Percentiles rank a stretch among this genome's conserved stretches.
Evolutionary conservation across 2,888 invertebrate species (phyloP).

Genomic region (Eilema depressum): DNA sequence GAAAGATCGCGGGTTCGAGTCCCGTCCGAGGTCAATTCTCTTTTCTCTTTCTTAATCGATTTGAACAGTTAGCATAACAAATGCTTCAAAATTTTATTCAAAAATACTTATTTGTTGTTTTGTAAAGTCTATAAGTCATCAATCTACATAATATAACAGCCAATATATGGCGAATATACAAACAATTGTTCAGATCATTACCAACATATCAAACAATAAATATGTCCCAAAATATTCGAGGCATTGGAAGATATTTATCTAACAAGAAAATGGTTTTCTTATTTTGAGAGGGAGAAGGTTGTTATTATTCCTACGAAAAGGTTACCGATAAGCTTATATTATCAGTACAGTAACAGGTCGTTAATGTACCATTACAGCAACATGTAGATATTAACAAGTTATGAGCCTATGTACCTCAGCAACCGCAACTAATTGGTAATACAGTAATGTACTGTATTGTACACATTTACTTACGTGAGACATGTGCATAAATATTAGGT

Average conservation of each 20-base stretch:
- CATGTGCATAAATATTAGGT: background rate
- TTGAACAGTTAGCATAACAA: too few relatives aligned
- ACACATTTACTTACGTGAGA: background rate
- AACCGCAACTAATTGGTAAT: slow-evolving; percentile 26
- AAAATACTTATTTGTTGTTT: background rate
- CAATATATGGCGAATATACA: background rate
- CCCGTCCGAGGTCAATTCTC: too few relatives aligned
- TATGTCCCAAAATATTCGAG: background rate
- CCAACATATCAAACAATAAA: background rate
- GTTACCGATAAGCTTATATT: slow-evolving; percentile 5
- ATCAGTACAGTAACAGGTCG: background rate
- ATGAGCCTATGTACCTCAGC: slow-evolving; percentile 10
- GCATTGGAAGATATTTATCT: background rate
- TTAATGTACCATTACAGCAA: slow-evolving; percentile 18
- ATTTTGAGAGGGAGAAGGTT: background rate
- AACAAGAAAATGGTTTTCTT: background rate
- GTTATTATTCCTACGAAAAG: slow-evolving; percentile 4
- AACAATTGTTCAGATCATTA: background rate
- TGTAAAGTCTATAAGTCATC: background rate
- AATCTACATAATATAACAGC: background rate
- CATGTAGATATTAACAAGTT: slow-evolving; percentile 15
- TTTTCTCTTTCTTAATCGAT: too few relatives aligned
- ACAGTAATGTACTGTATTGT: slow-evolving; percentile 5
- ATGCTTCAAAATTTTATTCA: too few relatives aligned
- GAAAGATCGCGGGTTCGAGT: too few relatives aligned